A percentile compares a stretch with the other conserved stretches of the same genome.
These are phyloP conservation scores for Forbesichthys agassizii DNA, from an alignment of 2,113 vertebrate genomes.

Conservation along the genomic window DNA sequence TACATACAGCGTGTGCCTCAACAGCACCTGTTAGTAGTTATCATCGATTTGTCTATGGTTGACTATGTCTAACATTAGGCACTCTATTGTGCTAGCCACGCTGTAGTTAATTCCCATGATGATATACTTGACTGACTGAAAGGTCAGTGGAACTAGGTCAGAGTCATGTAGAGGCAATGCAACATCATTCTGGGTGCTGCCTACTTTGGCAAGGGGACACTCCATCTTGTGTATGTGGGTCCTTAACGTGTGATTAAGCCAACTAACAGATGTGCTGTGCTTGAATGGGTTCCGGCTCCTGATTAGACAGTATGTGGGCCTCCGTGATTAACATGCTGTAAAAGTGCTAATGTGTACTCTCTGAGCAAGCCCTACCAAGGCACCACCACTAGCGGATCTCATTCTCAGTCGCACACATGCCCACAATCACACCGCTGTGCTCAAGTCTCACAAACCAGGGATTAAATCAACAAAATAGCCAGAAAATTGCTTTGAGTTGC, in stretches of 20 bases:
- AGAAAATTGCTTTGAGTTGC: constrained; percentile 78
- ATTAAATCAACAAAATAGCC: constrained; percentile 76
- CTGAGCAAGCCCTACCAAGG: constrained; percentile 34
- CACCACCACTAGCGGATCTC: constrained; percentile 17
- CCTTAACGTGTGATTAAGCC: constrained; percentile 54
- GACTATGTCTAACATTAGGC: background rate
- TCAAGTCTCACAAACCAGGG: constrained; percentile 66
- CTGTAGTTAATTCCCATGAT: background rate
- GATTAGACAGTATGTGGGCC: constrained; percentile 65
- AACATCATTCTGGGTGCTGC: background rate
- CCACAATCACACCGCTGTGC: constrained; percentile 29
- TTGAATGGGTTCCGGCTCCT: constrained; percentile 46
- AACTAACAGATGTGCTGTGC: constrained; percentile 63
- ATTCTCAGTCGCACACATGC: constrained; percentile 6
- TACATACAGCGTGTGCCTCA: constrained; percentile 43
- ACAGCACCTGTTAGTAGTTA: constrained; percentile 24
- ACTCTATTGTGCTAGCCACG: background rate
- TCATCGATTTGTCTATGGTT: constrained; percentile 25
- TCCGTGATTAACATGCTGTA: constrained; percentile 55
- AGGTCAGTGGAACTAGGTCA: too few species aligned
- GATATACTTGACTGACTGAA: constrained; percentile 9
- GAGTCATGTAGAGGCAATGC: too few species aligned
- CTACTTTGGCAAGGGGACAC: constrained; percentile 29
- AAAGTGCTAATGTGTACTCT: constrained; percentile 50
- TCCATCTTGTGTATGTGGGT: constrained; percentile 34